Base-by-base conservation (phyloP, 2,113 vertebrate genomes). In the Phalacrocorax pelagicus region DNA sequence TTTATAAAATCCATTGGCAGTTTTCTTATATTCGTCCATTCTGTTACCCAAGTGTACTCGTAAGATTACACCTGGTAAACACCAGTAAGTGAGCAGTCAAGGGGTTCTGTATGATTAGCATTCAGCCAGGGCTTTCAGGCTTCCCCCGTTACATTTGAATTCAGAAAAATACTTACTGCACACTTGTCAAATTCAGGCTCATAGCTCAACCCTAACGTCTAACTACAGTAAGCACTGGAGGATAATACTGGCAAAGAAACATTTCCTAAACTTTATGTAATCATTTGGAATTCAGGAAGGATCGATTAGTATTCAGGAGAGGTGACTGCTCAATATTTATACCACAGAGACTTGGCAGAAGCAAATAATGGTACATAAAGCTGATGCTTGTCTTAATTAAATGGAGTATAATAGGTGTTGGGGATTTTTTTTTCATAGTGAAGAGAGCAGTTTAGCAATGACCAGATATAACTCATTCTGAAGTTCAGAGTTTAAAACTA, bases 311-410 rank as follows among this genome's bases (percentile, higher is more conserved):
- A 98, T 98, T 97, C 97, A 93, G 72, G 96, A 86, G 96, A 97
- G 80, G 95, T 78, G 92, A 90, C 96, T 70, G 97, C 96, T 99
- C 98, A 97, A 98, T 99, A 99, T 98, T 98, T 98, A 98, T 96
- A 96, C 97, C 98, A 97, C 8, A 94, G 98, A 99, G 98, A 98
- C 96, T 92, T 97, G 97, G 95, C 97, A 95, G 96, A 97, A 97
- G 97, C 97, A 98, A 98, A 98, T 98, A 98, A 98, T 97, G 97
- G 97, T 96, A 97, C 97, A 97, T 98, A 98, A 98, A 98, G 98
- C 97, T 94, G 92, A 96, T 97, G 97, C 98, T 98, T 96, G 96
- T 98, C 98, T 99, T 99, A 98, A 99, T 99, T 99, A 99, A 98
- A 98, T 97, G 97, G 95, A 94, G 96, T 97, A 98, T 98, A 98